phyloP scores from a whole-genome alignment of 2,888 invertebrate genomes.

The Chaetogeoica ovagalla region DNA sequence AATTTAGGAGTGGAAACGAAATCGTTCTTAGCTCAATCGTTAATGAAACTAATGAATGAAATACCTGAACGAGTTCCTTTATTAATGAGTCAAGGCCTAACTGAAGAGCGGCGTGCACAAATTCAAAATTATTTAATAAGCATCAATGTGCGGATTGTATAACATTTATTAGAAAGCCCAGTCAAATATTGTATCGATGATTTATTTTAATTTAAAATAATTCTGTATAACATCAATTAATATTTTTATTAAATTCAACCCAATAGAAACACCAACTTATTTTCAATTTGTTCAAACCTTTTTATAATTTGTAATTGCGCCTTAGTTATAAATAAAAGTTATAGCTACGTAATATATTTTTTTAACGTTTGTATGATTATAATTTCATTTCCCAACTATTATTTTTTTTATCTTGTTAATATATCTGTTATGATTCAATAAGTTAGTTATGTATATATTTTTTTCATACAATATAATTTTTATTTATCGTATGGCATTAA shows the following conservation, averaged over 20 bases:
- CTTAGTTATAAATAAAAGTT: too few relatives aligned
- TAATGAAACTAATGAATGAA: conserved; percentile 40
- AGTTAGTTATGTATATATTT: neutral
- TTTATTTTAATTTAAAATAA: neutral
- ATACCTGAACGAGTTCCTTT: conserved; percentile 40
- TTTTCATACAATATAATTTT: neutral
- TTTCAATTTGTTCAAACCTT: too few relatives aligned
- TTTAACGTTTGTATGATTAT: neutral
- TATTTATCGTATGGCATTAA: too few relatives aligned
- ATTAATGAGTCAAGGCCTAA: conserved; percentile 41
- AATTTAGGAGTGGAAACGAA: conserved; percentile 40
- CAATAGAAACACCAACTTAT: too few relatives aligned
- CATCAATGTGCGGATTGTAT: conserved; percentile 39
- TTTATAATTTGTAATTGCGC: too few relatives aligned
- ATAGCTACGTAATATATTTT: too few relatives aligned
- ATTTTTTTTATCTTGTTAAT: conserved; percentile 15
- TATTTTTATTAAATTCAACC: too few relatives aligned
- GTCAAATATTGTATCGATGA: neutral
- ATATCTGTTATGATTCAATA: neutral
- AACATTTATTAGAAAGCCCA: neutral
- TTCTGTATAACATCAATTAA: too few relatives aligned
- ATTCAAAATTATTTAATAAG: conserved; percentile 46
- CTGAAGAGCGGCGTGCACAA: conserved; percentile 37
- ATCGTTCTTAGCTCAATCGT: conserved; percentile 42
- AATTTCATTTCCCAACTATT: neutral